These are phyloP conservation scores for Tolmerus cingulatus DNA, from an alignment of 2,888 invertebrate genomes.

Conservation along the genomic window DNA sequence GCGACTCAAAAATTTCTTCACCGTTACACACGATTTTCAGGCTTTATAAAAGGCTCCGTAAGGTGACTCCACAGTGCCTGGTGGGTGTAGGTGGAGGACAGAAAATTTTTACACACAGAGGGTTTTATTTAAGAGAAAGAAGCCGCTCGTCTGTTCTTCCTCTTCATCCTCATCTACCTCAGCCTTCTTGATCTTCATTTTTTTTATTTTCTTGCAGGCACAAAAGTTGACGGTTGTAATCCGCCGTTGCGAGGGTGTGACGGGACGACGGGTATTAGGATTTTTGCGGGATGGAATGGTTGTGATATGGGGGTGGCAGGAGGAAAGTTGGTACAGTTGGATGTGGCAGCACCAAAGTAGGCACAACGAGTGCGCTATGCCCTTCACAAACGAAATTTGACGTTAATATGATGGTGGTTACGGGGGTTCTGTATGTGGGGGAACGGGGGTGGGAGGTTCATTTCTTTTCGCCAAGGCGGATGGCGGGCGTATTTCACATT, in stretches of 20 bases:
- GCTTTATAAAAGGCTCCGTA: not conserved
- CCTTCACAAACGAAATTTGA: not conserved
- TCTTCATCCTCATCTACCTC: not conserved
- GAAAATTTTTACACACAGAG: not conserved
- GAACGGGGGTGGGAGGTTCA: not conserved
- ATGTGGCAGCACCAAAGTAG: not conserved
- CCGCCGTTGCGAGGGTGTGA: not conserved
- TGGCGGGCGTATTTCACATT: conserved; percentile 23
- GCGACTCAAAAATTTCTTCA: conserved; percentile 36
- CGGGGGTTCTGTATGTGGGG: not conserved
- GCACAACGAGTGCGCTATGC: not conserved
- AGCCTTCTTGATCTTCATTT: not conserved
- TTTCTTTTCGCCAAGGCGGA: not conserved
- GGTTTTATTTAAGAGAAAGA: not conserved
- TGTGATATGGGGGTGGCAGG: not conserved
- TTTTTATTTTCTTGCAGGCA: not conserved
- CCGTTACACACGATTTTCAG: not conserved
- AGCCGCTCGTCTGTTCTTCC: not conserved
- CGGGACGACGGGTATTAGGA: no score
- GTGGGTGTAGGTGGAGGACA: not conserved
- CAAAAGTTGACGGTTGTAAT: not conserved
- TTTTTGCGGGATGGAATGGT: no score
- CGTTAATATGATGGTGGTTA: not conserved
- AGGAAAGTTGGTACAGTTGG: not conserved
- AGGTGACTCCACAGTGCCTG: not conserved